Conservation (phyloP, 2,797 vertebrate genomes). For the Helicolenus hilgendorfi region DNA sequence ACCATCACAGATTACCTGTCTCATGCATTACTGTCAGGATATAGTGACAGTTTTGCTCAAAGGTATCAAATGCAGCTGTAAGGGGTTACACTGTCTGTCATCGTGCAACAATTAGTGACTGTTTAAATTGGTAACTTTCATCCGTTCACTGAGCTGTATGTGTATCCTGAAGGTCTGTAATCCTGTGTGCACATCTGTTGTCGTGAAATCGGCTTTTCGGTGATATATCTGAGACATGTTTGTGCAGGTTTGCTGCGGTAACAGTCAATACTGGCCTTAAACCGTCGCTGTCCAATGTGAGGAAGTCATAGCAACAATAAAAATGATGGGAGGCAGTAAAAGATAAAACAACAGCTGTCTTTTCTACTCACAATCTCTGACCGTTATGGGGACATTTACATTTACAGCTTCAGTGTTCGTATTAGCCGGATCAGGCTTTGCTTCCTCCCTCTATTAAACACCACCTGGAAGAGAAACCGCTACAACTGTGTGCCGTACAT, state of each 20-base stretch:
- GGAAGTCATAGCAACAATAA: neutral
- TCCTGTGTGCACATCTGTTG: conserved; percentile 17
- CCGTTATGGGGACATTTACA: neutral
- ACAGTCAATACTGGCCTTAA: neutral
- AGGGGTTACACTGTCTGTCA: neutral
- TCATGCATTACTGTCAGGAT: too few species aligned
- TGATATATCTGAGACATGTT: conserved; percentile 7
- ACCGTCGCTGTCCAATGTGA: neutral
- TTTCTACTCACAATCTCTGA: neutral
- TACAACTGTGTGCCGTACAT: neutral
- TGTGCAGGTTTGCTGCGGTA: conserved; percentile 1
- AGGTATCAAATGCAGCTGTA: too few species aligned
- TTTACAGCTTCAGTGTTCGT: neutral
- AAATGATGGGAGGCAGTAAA: neutral
- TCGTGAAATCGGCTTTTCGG: neutral
- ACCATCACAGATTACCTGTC: too few species aligned
- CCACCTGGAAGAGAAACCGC: neutral
- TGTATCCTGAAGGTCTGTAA: neutral
- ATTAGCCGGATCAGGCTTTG: neutral
- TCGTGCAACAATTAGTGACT: neutral
- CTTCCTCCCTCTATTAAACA: neutral
- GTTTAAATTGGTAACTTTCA: neutral
- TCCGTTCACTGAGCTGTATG: neutral
- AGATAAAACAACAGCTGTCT: neutral
- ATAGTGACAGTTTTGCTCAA: too few species aligned